Base-by-base conservation (phyloP, 1,140 invertebrate genomes). In the Ylistrum balloti region DNA sequence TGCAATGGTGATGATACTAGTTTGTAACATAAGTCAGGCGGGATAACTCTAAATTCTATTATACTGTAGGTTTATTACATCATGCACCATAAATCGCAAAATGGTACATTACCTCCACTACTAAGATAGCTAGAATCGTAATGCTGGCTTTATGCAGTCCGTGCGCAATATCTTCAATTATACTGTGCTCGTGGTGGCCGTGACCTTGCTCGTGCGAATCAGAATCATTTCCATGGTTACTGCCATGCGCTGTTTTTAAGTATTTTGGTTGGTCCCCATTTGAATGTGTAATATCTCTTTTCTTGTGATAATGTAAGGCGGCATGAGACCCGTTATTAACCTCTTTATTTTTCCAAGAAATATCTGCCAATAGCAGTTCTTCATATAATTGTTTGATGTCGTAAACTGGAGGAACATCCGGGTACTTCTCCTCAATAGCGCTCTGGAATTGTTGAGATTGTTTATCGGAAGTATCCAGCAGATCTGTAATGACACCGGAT, bases 141-240 rank as follows among this genome's bases (percentile, higher is more conserved):
- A 94, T 92, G 91, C 94, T 94, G 33, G 92, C 92, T 48, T 93
- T 91, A 34, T 94, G 94, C n/a, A 94, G 91, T 22, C 92, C 94
- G 86, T 93, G 92, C 0, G 93, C 94, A 45, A 94, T 91, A 3
- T 93, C 92, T 48, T 93, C 91, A 74, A 93, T 91, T 13, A 94
- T 32, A 33, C 90, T 92, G 41, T 93, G 91, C 10, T 38, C 85
- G 41, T 86, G 86, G 20, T 88, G 35, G 35, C 35, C 41, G 41
- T 45, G 41, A 45, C 41, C 41, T 13, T 45, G 41, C 1, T 17
- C 41, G 17, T 45, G 41, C 17, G 41, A 1, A 17, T 45, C 9
- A 17, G 41, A 15, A 17, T 45, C 41, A 45, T 45, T 45, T 17
- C 41, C 41, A n/a, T 3, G 86, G 22, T 90, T 33, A 48, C 20